Conservation (phyloP, 2,797 vertebrate genomes). For the Onychomys torridus region DNA sequence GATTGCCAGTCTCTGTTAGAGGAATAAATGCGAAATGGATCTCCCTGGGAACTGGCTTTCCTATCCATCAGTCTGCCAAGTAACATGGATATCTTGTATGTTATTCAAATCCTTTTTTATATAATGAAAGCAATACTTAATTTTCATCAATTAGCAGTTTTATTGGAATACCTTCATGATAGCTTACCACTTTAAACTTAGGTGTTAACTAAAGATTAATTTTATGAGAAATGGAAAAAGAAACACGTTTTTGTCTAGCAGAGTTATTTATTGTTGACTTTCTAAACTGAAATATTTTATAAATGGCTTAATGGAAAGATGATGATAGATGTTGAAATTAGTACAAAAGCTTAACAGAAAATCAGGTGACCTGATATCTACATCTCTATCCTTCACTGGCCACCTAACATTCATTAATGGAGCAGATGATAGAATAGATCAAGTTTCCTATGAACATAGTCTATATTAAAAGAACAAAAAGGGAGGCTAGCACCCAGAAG, state of each 20-base stretch:
- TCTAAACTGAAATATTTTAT: constrained; percentile 74
- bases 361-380: constrained; percentile 79
- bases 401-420: constrained; percentile 72
- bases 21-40: constrained; percentile 65
- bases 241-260: constrained; percentile 33
- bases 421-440: constrained; percentile 75
- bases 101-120: background rate
- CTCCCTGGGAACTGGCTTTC: constrained; percentile 67
- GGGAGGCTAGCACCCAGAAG: constrained; percentile 35
- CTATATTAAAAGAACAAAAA: constrained; percentile 67
- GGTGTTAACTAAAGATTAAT: constrained; percentile 59
- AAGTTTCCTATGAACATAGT: constrained; percentile 51
- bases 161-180: constrained; percentile 28
- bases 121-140: background rate
- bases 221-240: constrained; percentile 51
- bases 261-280: constrained; percentile 74
- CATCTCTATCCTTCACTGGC: constrained; percentile 74
- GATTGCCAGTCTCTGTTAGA: constrained; percentile 41
- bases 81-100: background rate
- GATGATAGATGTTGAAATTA: constrained; percentile 83
- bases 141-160: constrained; percentile 57
- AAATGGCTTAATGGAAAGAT: constrained; percentile 80
- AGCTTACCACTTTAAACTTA: constrained; percentile 54
- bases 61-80: constrained; percentile 25
- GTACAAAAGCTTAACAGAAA: constrained; percentile 75